Conservation (phyloP, 1,140 invertebrate genomes). For the Cheumatopsyche charites region DNA sequence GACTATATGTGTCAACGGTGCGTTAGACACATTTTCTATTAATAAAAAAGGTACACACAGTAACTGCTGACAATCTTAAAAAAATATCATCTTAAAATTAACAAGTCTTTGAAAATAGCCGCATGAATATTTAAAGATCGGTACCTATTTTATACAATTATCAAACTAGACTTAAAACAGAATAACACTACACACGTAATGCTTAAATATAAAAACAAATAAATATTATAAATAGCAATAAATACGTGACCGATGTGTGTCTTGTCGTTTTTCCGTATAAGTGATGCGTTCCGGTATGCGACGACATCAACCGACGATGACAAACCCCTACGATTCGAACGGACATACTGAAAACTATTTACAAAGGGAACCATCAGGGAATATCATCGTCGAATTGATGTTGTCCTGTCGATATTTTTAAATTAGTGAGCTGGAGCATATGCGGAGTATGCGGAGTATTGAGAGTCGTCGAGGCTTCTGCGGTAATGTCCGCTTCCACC, state of each 20-base stretch:
- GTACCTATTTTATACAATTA: conserved; percentile 42
- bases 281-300: not conserved
- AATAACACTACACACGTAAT: conserved; percentile 8
- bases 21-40: conserved; percentile 17
- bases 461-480: conserved; percentile 64
- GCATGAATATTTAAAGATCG: conserved; percentile 45
- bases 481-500: conserved; percentile 66
- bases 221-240: conserved; percentile 7
- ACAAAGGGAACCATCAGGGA: not conserved
- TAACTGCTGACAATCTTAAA: conserved; percentile 38
- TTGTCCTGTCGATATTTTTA: no score
- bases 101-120: conserved; percentile 35
- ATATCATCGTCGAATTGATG: not conserved
- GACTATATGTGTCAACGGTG: conserved; percentile 30
- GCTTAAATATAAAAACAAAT: not conserved
- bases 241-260: not conserved
- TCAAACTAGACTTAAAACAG: conserved; percentile 9
- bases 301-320: not conserved
- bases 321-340: not conserved
- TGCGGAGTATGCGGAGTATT: conserved; percentile 65
- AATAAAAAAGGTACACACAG: conserved; percentile 36
- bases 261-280: not conserved
- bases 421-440: conserved; percentile 51
- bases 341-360: not conserved
- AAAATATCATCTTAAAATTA: conserved; percentile 24